These are phyloP conservation scores for Propithecus deckenii DNA, from an alignment of 2,797 vertebrate species.

Conservation along the genomic window DNA sequence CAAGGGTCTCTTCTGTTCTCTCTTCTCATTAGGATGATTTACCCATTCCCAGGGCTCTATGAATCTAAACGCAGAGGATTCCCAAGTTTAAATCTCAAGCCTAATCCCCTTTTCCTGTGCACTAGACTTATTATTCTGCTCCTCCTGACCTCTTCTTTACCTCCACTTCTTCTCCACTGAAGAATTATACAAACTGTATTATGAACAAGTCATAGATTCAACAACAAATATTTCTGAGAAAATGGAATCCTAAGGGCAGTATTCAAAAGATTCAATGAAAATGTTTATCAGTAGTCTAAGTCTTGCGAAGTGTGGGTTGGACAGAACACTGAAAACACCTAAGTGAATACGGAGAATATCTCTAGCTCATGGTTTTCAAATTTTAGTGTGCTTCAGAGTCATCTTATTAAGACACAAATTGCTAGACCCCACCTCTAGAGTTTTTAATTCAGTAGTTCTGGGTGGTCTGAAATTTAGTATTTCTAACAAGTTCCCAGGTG, in stretches of 20 bases:
- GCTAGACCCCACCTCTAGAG: background rate
- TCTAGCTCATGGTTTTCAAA: background rate
- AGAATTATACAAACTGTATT: background rate
- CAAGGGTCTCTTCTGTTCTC: background rate
- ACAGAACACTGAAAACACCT: background rate
- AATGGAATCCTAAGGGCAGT: background rate
- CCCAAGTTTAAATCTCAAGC: background rate
- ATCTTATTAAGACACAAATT: background rate
- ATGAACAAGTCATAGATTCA: background rate
- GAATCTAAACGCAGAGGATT: background rate
- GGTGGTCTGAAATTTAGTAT: background rate
- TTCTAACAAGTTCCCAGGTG: background rate
- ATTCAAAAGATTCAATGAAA: background rate
- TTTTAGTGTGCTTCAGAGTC: background rate
- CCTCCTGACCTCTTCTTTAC: background rate
- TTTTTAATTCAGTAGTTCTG: background rate
- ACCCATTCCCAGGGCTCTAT: background rate
- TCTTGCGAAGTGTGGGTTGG: background rate
- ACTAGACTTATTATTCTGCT: background rate
- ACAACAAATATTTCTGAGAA: background rate
- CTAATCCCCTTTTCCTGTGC: fast-evolving
- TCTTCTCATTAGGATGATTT: background rate
- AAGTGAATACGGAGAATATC: background rate
- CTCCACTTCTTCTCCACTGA: background rate
- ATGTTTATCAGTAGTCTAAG: background rate